Conservation (phyloP, 2,113 vertebrate species). For the Oryzias curvinotus region DNA sequence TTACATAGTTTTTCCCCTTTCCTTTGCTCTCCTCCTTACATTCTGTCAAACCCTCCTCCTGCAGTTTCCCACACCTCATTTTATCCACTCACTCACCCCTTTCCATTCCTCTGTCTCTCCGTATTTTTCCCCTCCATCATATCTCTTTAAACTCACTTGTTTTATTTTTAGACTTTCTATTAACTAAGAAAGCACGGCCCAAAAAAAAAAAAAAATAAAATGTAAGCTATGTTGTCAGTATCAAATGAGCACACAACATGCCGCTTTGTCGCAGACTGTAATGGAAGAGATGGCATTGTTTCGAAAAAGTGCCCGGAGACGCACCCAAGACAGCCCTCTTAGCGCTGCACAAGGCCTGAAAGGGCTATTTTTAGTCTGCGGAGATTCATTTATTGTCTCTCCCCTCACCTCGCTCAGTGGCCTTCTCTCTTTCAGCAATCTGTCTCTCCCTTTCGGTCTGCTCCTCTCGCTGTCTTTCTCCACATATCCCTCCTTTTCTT, state of each 20-base stretch:
- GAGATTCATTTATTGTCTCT: conserved; percentile 51
- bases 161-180: conserved; percentile 2
- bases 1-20: conserved; percentile 48
- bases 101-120: conserved; percentile 34
- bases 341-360: conserved; percentile 42
- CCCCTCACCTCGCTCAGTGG: conserved; percentile 22
- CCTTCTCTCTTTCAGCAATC: conserved; percentile 40
- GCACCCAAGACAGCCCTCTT: conserved; percentile 60
- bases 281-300: conserved; percentile 52
- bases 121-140: conserved; percentile 9
- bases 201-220: background rate
- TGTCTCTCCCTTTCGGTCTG: conserved; percentile 40
- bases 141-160: conserved; percentile 7
- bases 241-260: conserved; percentile 14
- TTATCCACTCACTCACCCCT: conserved; percentile 50
- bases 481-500: conserved; percentile 11
- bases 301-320: conserved; percentile 70
- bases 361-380: conserved; percentile 66
- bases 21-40: conserved; percentile 6
- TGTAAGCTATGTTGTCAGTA: conserved; percentile 10
- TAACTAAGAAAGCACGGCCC: background rate
- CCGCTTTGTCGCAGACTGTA: conserved; percentile 39
- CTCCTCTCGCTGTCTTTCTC: conserved; percentile 10
- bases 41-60: conserved; percentile 9
- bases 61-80: conserved; percentile 16